Percentiles rank a stretch among this genome's conserved stretches.
Evolutionary conservation across 1,140 invertebrate species (phyloP).

Genomic region (Cheumatopsyche charites): DNA sequence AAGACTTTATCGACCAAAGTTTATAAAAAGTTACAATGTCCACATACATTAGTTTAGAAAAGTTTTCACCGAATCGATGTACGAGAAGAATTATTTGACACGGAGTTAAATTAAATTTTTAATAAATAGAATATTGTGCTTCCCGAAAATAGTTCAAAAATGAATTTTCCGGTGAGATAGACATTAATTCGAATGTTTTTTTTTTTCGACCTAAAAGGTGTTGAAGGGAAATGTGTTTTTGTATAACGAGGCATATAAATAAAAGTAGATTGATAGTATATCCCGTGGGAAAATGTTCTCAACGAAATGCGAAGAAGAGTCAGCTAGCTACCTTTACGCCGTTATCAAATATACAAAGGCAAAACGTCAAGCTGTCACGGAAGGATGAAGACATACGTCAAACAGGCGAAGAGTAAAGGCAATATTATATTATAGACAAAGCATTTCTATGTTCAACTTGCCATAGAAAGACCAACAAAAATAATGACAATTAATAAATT

Average conservation of each 20-base stretch:
- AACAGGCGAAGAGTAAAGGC: slow-evolving; percentile 23
- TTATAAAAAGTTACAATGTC: slow-evolving; percentile 42
- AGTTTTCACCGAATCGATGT: slow-evolving; percentile 3
- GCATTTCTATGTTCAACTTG: background rate
- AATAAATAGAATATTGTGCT: background rate
- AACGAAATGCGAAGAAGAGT: slow-evolving; percentile 27
- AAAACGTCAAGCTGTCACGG: slow-evolving; percentile 38
- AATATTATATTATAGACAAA: slow-evolving; percentile 32
- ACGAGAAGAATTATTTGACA: background rate
- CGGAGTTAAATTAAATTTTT: background rate
- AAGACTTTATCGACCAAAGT: slow-evolving; percentile 40
- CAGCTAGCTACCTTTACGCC: slow-evolving; percentile 7
- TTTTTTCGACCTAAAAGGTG: too few relatives aligned
- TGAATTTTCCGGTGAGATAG: too few relatives aligned
- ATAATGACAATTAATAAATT: too few relatives aligned
- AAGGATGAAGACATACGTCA: slow-evolving; percentile 32
- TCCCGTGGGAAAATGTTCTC: slow-evolving; percentile 1
- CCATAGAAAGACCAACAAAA: too few relatives aligned
- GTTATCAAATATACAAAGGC: slow-evolving; percentile 46
- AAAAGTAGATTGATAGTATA: slow-evolving; percentile 18
- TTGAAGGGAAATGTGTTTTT: background rate
- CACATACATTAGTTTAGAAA: slow-evolving; percentile 37
- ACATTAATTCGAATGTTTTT: too few relatives aligned
- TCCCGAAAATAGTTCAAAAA: too few relatives aligned
- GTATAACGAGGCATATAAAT: background rate